Percentiles rank a stretch among this genome's conserved stretches.
Conservation (phyloP, 1,140 invertebrate species). For the Chironomus striatipennis region DNA sequence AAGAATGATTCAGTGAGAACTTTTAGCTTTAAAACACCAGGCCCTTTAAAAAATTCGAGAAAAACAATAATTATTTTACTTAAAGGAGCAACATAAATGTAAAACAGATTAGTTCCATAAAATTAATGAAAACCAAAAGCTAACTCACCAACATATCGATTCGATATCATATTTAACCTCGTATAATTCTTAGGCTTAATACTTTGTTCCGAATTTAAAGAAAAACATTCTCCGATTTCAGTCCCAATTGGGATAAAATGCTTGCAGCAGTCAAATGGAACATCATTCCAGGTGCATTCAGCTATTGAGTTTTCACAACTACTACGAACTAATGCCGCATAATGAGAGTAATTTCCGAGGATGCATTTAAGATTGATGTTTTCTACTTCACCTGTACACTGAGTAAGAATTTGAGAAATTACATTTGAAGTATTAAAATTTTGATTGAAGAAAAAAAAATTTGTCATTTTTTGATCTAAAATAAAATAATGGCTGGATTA, state of each 20-base stretch:
- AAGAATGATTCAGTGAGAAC: slow-evolving; percentile 45
- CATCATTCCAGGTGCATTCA: slow-evolving; percentile 52
- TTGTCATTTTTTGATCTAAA: too few species aligned
- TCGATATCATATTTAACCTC: neutral
- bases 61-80: too few species aligned
- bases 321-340: slow-evolving; percentile 48
- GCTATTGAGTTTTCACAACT: slow-evolving; percentile 47
- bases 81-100: neutral
- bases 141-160: neutral
- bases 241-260: slow-evolving; percentile 55
- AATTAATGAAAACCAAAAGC: too few species aligned
- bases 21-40: slow-evolving; percentile 47
- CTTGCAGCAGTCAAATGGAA: slow-evolving; percentile 53
- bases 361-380: slow-evolving; percentile 44
- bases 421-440: too few species aligned
- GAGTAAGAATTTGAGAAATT: neutral
- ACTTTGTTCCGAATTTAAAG: slow-evolving; percentile 53
- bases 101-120: too few species aligned
- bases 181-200: slow-evolving; percentile 27
- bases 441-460: too few species aligned
- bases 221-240: slow-evolving; percentile 55
- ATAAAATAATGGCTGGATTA: too few species aligned
- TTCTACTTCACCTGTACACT: slow-evolving; percentile 41
- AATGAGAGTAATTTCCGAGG: slow-evolving; percentile 47
- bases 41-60: slow-evolving; percentile 41